These are phyloP conservation scores for Pseudomyrmex flavicornis DNA, from an alignment of 1,140 invertebrate species.

Conservation along the genomic window DNA sequence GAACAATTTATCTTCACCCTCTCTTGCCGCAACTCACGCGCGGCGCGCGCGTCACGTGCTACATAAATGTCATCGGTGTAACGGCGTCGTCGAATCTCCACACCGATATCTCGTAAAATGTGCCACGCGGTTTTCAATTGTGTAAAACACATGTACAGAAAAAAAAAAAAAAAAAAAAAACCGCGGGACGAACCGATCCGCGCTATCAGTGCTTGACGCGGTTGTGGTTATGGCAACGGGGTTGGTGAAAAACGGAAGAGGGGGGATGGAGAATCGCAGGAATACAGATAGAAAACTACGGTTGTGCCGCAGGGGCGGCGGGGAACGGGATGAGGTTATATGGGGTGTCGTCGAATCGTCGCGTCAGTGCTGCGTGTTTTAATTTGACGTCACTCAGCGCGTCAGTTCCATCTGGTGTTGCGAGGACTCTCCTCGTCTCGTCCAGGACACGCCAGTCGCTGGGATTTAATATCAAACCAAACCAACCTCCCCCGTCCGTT, in stretches of 20 bases:
- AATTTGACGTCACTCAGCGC: conserved; percentile 84
- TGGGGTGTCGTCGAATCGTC: conserved; percentile 81
- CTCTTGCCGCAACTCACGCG: conserved; percentile 3
- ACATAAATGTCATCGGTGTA: conserved; percentile 52
- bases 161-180: background rate
- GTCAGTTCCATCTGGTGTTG: conserved; percentile 84
- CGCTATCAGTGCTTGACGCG: conserved; percentile 36
- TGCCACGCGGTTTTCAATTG: conserved; percentile 27
- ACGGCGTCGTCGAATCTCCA: conserved; percentile 40
- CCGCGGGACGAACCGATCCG: conserved; percentile 17
- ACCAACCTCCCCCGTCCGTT: conserved; percentile 54
- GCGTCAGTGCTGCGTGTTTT: conserved; percentile 83
- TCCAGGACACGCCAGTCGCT: conserved; percentile 80
- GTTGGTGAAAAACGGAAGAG: too few relatives aligned
- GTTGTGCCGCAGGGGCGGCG: conserved; percentile 36
- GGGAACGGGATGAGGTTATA: conserved; percentile 70
- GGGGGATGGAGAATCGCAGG: background rate
- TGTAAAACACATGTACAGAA: background rate
- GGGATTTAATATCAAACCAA: conserved; percentile 83
- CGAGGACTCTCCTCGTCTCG: conserved; percentile 79
- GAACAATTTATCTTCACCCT: conserved; percentile 52
- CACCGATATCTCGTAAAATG: conserved; percentile 47
- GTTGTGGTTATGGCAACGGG: conserved; percentile 14
- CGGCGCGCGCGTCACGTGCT: conserved; percentile 37
- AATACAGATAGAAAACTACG: conserved; percentile 27